Conservation (phyloP, 2,113 vertebrate genomes). For the Sorex araneus region DNA sequence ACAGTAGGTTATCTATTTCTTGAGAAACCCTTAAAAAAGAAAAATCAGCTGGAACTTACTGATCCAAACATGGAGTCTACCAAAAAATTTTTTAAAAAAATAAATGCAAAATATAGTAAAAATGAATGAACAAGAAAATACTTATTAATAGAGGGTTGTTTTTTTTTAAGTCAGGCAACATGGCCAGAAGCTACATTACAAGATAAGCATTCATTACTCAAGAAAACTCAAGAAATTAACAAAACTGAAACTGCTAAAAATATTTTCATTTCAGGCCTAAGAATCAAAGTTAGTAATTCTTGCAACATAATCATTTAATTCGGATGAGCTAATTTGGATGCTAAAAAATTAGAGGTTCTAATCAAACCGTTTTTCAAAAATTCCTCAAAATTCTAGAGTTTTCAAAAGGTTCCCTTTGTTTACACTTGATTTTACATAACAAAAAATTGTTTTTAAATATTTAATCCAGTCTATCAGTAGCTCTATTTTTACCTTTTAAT, state of each 20-base stretch:
- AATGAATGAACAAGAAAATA: conserved; percentile 17
- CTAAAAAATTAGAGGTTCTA: conserved; percentile 25
- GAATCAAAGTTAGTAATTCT: conserved; percentile 47
- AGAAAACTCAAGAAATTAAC: conserved; percentile 33
- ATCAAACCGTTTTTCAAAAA: conserved; percentile 51
- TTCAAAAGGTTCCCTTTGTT: not conserved
- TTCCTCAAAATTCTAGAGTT: conserved; percentile 42
- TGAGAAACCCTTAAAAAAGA: conserved; percentile 1
- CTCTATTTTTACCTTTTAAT: conserved; percentile 52
- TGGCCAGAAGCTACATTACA: not conserved
- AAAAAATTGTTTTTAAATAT: conserved; percentile 22
- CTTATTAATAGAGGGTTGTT: conserved; percentile 2
- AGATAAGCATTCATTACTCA: conserved; percentile 54
- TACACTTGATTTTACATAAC: conserved; percentile 46
- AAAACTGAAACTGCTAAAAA: conserved; percentile 22
- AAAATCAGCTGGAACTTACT: conserved; percentile 27
- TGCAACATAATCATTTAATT: not conserved
- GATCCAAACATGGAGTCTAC: not conserved
- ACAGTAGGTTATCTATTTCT: not conserved
- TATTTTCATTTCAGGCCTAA: not conserved
- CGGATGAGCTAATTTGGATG: not conserved
- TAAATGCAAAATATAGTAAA: conserved; percentile 54
- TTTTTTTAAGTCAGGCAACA: not conserved
- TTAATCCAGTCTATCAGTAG: conserved; percentile 39
- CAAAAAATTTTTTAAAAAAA: conserved; percentile 59